A percentile compares a stretch with the other conserved stretches of the same genome.
These are phyloP conservation scores for Paraplagusia blochii DNA, from an alignment of 2,113 vertebrate genomes.

Conservation along the genomic window DNA sequence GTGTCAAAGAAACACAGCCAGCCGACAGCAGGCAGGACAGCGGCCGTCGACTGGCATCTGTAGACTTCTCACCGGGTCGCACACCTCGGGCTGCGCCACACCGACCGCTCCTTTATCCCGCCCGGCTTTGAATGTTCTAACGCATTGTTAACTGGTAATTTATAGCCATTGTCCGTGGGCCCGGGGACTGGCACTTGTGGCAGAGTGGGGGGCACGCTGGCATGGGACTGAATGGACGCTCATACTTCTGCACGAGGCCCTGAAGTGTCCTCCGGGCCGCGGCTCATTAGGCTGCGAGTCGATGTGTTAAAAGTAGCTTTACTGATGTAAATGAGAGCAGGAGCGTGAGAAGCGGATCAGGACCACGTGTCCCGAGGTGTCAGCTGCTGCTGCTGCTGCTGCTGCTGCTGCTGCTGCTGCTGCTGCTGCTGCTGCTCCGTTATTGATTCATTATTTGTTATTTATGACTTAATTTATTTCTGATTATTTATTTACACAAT, in stretches of 20 bases:
- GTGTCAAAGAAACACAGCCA: slow-evolving; percentile 41
- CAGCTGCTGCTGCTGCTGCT: slow-evolving; percentile 42
- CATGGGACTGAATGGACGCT: slow-evolving; percentile 55
- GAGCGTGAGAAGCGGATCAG: slow-evolving; percentile 32
- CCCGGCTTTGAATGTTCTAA: slow-evolving; percentile 74
- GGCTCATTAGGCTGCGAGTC: slow-evolving; percentile 41
- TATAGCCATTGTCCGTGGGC: slow-evolving; percentile 62
- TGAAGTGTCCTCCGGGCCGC: slow-evolving; percentile 59
- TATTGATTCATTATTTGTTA: slow-evolving; percentile 20
- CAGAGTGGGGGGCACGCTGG: slow-evolving; percentile 40
- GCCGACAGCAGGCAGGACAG: slow-evolving; percentile 22
- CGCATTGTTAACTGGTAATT: slow-evolving; percentile 65
- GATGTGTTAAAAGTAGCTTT: slow-evolving; percentile 63
- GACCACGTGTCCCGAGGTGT: slow-evolving; percentile 26
- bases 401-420: slow-evolving; percentile 11
- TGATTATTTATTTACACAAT: slow-evolving; percentile 23
- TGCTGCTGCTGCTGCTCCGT: background rate
- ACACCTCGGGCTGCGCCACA: slow-evolving; percentile 55
- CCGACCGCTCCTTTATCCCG: slow-evolving; percentile 27
- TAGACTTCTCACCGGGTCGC: slow-evolving; percentile 73
- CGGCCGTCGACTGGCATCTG: slow-evolving; percentile 65
- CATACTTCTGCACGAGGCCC: slow-evolving; percentile 51
- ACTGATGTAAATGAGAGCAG: slow-evolving; percentile 65
- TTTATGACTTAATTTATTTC: slow-evolving; percentile 39
- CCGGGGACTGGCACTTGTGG: slow-evolving; percentile 51